These are phyloP conservation scores for Drosophila carrolli DNA, from an alignment of 1,140 invertebrate species.

Conservation along the genomic window DNA sequence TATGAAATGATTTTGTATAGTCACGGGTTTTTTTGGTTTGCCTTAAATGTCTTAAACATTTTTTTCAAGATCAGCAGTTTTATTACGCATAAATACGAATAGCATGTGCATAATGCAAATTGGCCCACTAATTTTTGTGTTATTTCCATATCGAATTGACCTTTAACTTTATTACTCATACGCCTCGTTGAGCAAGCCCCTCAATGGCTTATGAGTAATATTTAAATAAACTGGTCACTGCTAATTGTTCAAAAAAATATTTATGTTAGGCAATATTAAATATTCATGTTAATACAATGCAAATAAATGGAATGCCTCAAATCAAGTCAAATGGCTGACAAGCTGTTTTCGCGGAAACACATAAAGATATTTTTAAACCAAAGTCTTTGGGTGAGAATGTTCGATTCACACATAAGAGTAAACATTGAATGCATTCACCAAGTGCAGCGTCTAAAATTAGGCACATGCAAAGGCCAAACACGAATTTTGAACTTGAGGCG, in stretches of 20 bases:
- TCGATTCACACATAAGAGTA: constrained; percentile 28
- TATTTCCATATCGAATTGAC: constrained; percentile 24
- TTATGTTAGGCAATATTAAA: background rate
- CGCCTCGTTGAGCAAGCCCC: constrained; percentile 9
- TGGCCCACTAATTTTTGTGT: constrained; percentile 4
- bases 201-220: constrained; percentile 48
- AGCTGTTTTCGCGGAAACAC: constrained; percentile 47
- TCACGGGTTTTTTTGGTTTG: too few relatives aligned
- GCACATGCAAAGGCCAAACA: constrained; percentile 68
- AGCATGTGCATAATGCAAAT: background rate
- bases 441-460: constrained; percentile 60
- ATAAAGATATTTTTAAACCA: constrained; percentile 55
- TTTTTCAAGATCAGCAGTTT: background rate
- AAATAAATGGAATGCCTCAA: constrained; percentile 4
- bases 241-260: constrained; percentile 3
- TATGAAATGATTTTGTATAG: too few relatives aligned
- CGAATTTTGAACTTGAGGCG: constrained; percentile 78
- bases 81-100: constrained; percentile 5
- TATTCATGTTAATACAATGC: background rate
- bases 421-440: constrained; percentile 68
- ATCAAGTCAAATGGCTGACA: background rate
- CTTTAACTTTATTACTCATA: constrained; percentile 41
- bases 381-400: constrained; percentile 23
- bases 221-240: constrained; percentile 1
- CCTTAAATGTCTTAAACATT: too few relatives aligned